Evolutionary conservation across 2,888 invertebrate genomes (phyloP), one percentile per base, ranked within the genome.

Genomic region (Cephus pulcher): DNA sequence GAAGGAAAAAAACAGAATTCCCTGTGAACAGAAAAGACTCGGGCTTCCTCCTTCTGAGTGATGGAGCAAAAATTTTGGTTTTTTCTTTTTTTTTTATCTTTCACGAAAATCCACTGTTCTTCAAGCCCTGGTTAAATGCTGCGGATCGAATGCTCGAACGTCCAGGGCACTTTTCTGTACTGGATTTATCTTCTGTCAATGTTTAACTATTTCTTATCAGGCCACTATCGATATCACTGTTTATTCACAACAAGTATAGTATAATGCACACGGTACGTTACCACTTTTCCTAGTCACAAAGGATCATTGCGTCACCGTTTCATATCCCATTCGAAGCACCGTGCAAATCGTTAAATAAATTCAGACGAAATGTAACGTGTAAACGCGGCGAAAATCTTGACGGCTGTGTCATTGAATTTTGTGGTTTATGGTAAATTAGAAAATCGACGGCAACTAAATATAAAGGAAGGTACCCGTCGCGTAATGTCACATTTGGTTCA

Each of bases 381-480:
- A 56, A 23, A 56, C 23, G 40, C 9, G 40, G 2, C 1, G 1
- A 56, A 56, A 15, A 23, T 23, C 23, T 23, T 23, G 40, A 56
- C 6, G 23, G 23, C 6, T 23, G 40, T 15, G 23, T 15, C 23
- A 56, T 56, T 56, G 40, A 23, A 56, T 56, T 23, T 56, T 56
- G 23, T 56, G 40, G 1, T 23, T 56, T 9, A 23, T 2, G 11
- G 15, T 71, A 82, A 82, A 78, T 78, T 75, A 84, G 83, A 77
- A 83, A 83, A 86, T 80, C 81, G 77, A 78, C 76, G 74, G 75
- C 73, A 87, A 86, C 82, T 83, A 86, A 86, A 86, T 80, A 83
- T 79, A 84, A 83, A 81, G 82, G 80, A 69, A 79, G 79, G 76
- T 77, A 74, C 75, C 76, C 79, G 73, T 78, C 75, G 77, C 79